A percentile compares a stretch with the other conserved stretches of the same genome.
These are phyloP conservation scores for Cetonia aurata DNA, from an alignment of 2,888 invertebrate genomes.

Conservation along the genomic window DNA sequence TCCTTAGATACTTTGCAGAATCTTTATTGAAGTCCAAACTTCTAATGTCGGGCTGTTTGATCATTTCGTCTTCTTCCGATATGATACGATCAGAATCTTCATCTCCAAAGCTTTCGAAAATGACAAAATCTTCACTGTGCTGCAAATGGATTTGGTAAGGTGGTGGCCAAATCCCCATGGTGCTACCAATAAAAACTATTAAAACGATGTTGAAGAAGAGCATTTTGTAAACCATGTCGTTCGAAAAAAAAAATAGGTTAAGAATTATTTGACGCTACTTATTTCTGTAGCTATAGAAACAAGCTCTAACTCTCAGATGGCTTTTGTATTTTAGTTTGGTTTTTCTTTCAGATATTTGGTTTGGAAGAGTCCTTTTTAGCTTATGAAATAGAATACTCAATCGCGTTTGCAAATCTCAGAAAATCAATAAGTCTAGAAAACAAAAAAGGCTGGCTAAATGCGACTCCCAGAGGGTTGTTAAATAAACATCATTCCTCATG, in stretches of 20 bases:
- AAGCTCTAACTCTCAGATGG: not conserved
- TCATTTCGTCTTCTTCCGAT: constrained; percentile 65
- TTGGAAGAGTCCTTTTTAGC: constrained; percentile 75
- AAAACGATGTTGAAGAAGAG: not conserved
- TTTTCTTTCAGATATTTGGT: constrained; percentile 75
- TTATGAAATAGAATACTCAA: constrained; percentile 76
- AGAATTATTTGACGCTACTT: not conserved
- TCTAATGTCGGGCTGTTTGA: constrained; percentile 58
- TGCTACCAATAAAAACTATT: not conserved
- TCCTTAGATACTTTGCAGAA: constrained; percentile 58
- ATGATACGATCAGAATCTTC: constrained; percentile 63
- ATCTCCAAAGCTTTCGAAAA: constrained; percentile 61
- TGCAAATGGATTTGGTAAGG: constrained; percentile 61
- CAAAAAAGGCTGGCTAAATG: not conserved
- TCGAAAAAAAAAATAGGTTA: not conserved
- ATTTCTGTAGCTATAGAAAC: not conserved
- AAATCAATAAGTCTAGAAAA: constrained; percentile 20
- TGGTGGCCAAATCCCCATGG: constrained; percentile 59
- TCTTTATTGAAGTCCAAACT: constrained; percentile 54
- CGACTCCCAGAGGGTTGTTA: constrained; percentile 2
- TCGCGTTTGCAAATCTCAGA: constrained; percentile 58
- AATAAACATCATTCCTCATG: constrained; percentile 14
- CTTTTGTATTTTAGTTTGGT: not conserved
- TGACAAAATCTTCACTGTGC: constrained; percentile 62
- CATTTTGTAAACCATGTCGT: constrained; percentile 19